Evolutionary conservation across 64 coral and sea anemone genomes (phyloP), one percentile per base, ranked within the genome.

Genomic region (Montipora cactus): DNA sequence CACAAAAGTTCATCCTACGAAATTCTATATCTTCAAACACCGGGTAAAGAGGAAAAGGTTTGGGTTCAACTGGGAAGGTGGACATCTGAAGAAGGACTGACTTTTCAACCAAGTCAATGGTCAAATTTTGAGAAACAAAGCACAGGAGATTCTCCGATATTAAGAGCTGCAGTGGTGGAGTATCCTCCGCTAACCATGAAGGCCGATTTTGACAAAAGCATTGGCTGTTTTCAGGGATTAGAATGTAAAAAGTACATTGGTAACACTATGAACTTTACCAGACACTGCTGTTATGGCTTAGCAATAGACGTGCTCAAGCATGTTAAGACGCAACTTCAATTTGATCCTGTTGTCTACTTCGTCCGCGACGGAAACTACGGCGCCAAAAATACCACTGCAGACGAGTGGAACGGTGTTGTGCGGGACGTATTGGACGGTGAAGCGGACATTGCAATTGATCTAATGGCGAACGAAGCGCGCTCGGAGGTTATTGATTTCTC

Each of bases 161-260:
- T 97, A 12, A 69, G 84, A 21, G 96, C 96, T 2, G 96, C 96
- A 0, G 96, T 97, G n/a, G 89, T 97, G 25, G 96, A 97, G 51
- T 97, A 97, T 46, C 96, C 96, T 19, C 96, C 96, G 2, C 89
- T 97, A 0, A 97, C 96, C 1, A 97, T 97, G 96, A 97, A 97
- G 77, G 91, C 91, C 1, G 48, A 76, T 13, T 83, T 88, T 18
- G 85, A 64, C 71, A 59, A 79, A 6, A 81, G 12, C n/a, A 77
- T 81, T 11, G 89, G 89, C 8, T 97, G 96, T 45, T 75, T 86
- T 45, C 91, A 94, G 62, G 96, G 96, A 4, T 18, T 97, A 48
- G 78, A 81, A 8, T 97, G 96, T 46, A 44, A 87, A 50, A 71
- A 94, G 48, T 89, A 92, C 78, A 78, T 73, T 2, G 89, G 81